phyloP scores from a whole-genome alignment of 2,888 invertebrate genomes.

The Antheraea yamamai region DNA sequence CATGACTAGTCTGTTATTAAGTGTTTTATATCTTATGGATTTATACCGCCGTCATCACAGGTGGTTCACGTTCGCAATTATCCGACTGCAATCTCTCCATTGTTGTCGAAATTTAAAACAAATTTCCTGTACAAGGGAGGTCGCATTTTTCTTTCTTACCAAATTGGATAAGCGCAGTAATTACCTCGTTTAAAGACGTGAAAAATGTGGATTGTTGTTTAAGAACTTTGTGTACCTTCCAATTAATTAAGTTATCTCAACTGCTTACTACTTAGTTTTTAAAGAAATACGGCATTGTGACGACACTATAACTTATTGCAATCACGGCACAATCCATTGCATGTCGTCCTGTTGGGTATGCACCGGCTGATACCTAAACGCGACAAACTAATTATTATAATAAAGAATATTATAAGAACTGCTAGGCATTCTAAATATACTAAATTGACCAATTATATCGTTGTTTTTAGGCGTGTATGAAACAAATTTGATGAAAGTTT shows the following conservation, averaged over 20 bases:
- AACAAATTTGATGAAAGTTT: no score
- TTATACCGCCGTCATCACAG: constrained; percentile 73
- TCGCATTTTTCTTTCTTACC: constrained; percentile 78
- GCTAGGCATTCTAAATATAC: no score
- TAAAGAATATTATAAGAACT: no score
- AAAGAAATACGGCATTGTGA: no score
- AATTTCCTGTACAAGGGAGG: constrained; percentile 78
- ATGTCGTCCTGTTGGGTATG: no score
- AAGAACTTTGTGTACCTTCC: not conserved
- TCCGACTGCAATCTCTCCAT: constrained; percentile 76
- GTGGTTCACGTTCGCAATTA: constrained; percentile 73
- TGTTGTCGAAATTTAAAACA: constrained; percentile 82
- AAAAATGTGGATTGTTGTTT: not conserved
- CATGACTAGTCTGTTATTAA: constrained; percentile 72
- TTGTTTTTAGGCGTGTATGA: no score
- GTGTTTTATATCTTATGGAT: constrained; percentile 69
- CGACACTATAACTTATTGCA: no score
- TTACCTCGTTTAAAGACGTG: constrained; percentile 64
- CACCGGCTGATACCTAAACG: no score
- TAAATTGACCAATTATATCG: no score
- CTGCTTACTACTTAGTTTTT: not conserved
- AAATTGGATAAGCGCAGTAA: constrained; percentile 81
- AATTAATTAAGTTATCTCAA: not conserved
- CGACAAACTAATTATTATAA: no score
- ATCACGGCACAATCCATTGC: no score